phyloP scores from a whole-genome alignment of 2,113 vertebrate genomes.

The Myotis brandtii region DNA sequence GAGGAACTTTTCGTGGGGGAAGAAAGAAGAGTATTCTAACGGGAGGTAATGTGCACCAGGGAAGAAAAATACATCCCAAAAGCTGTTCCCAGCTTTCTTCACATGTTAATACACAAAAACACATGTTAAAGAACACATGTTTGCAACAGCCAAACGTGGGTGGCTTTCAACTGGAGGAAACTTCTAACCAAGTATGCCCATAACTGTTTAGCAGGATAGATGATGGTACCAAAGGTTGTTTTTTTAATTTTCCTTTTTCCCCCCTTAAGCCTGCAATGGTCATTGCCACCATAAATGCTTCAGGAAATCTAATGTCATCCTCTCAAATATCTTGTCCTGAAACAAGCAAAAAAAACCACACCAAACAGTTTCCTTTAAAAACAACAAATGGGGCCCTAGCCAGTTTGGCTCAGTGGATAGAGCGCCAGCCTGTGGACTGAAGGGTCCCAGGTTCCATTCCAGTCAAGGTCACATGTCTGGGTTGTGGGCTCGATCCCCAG shows the following conservation, averaged over 20 bases:
- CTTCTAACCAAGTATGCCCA: slow-evolving; percentile 18
- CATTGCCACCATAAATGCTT: slow-evolving; percentile 44
- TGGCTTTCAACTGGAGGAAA: slow-evolving; percentile 53
- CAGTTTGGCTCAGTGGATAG: too few species aligned
- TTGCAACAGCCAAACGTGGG: neutral
- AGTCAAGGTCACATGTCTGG: too few species aligned
- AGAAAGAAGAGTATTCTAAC: neutral
- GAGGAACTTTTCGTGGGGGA: neutral
- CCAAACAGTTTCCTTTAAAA: neutral
- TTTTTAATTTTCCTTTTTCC: neutral
- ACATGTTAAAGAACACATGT: slow-evolving; percentile 49
- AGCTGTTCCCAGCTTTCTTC: slow-evolving; percentile 37
- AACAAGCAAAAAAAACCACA: neutral
- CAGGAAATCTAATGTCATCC: slow-evolving; percentile 14
- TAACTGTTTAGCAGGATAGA: slow-evolving; percentile 16
- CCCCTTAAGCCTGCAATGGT: neutral
- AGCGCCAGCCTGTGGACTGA: too few species aligned
- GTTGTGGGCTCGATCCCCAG: too few species aligned
- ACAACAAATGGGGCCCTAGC: neutral
- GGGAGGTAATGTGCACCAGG: neutral
- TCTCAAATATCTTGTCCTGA: neutral
- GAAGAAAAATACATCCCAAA: neutral
- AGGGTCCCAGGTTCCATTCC: too few species aligned
- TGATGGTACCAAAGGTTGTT: neutral
- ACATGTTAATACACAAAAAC: slow-evolving; percentile 49